Evolutionary conservation across 2,113 vertebrate species (phyloP).

Genomic region (Paratilapia polleni): DNA sequence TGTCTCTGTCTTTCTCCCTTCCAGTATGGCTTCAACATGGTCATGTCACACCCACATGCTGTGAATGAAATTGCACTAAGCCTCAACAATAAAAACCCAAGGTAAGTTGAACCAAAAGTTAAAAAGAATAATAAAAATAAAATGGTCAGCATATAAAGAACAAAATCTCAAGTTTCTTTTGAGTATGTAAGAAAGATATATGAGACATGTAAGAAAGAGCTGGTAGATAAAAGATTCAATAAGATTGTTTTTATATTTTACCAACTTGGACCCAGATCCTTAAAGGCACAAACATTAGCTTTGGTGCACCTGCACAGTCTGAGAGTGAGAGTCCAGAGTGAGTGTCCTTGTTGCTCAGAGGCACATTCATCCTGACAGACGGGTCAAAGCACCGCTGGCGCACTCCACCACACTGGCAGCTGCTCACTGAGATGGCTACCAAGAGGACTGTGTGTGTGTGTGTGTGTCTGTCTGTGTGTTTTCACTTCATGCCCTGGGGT

Average conservation of each 20-base stretch:
- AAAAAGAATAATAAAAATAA: background rate
- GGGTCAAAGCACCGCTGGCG: conserved; percentile 50
- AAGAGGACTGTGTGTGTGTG: conserved; percentile 24
- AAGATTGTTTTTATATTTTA: background rate
- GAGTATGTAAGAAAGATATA: no score
- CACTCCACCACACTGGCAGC: conserved; percentile 46
- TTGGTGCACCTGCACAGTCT: conserved; percentile 47
- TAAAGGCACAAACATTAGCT: background rate
- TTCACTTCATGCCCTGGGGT: conserved; percentile 36
- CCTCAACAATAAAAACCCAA: conserved; percentile 97
- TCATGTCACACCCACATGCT: conserved; percentile 96
- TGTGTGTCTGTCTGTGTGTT: conserved; percentile 7
- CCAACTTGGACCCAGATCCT: background rate
- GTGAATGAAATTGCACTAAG: conserved; percentile 99
- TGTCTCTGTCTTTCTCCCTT: conserved; percentile 36
- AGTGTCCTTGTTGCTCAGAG: conserved; percentile 50
- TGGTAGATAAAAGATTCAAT: background rate
- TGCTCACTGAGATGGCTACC: conserved; percentile 42
- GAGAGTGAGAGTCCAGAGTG: conserved; percentile 16
- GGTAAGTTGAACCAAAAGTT: conserved; percentile 75
- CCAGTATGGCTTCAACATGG: conserved; percentile 98
- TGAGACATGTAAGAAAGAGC: background rate
- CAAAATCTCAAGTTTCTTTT: background rate
- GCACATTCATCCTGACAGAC: conserved; percentile 46
- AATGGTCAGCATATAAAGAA: background rate